phyloP scores from a whole-genome alignment of 2,113 vertebrate species.

The Meles meles region DNA sequence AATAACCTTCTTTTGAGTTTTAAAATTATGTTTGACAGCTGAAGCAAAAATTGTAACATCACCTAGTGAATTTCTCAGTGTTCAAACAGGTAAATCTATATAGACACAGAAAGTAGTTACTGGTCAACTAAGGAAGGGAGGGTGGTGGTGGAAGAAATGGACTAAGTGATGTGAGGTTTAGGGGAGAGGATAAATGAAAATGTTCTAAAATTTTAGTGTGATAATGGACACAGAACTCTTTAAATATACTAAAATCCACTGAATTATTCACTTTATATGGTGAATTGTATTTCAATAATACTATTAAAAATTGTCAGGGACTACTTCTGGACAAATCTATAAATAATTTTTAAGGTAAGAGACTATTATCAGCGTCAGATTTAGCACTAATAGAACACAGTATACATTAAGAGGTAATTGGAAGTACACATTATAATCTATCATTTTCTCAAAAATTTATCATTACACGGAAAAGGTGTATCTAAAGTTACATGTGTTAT shows the following conservation, averaged over 20 bases:
- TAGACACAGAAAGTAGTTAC: neutral
- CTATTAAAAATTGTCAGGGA: conserved; percentile 26
- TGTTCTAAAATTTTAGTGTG: conserved; percentile 16
- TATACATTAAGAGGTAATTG: neutral
- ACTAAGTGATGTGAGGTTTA: neutral
- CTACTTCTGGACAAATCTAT: conserved; percentile 36
- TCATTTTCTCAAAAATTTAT: conserved; percentile 24
- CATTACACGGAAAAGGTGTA: neutral
- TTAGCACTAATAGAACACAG: neutral
- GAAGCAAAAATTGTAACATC: neutral
- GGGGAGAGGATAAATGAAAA: neutral
- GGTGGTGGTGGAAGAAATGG: neutral
- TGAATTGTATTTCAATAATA: conserved; percentile 17
- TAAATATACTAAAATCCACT: neutral
- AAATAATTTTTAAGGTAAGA: conserved; percentile 33
- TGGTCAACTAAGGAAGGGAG: neutral
- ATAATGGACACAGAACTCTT: neutral
- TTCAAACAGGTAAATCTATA: neutral
- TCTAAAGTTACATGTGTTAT: neutral
- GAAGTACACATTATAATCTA: conserved; percentile 22
- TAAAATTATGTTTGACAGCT: neutral
- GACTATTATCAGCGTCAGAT: conserved; percentile 22
- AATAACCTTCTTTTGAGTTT: neutral
- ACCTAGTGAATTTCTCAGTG: neutral
- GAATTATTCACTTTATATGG: neutral